Base-by-base conservation (phyloP, 2,113 vertebrate species). In the Cynopterus brachyotis region DNA sequence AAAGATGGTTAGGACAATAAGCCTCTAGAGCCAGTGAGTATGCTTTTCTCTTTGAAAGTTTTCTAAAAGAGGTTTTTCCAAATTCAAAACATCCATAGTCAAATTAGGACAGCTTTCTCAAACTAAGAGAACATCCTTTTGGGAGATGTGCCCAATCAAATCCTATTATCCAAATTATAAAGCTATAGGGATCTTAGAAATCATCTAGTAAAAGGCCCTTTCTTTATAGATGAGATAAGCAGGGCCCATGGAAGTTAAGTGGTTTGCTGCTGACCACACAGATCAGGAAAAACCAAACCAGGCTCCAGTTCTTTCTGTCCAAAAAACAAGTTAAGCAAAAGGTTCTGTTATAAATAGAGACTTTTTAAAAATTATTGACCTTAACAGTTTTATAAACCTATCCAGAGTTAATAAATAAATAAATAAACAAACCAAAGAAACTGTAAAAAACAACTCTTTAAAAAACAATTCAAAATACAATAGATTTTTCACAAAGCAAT, bases 381-480 rank as follows among this genome's bases (percentile, higher is more conserved):
- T 82, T 67, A 67, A 82, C 53, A 82, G 17, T 93, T 93, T 94
- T 73, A 53, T 53, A 92, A 91, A 89, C 67, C 50, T 72, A 82
- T 26, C 67, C 9, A 42, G 15, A 84, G 24, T n/a, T 50, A 50
- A 50, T 1, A 50, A 50, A 50, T 50, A 50, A 50, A 50, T 50
- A 50, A 16, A 50, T 50, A 60, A 9, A 47, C 28, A 60, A 75
- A 45, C 24, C 64, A 55, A 59, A 76, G 24, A 90, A 84, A 81
- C 75, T n/a, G 4, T 40, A 91, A 64, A 80, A 64, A 32, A 72
- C 19, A 76, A 55, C 19, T 89, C 70, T 66, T 91, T 53, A 37
- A 95, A 94, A 92, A 95, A 73, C 19, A 88, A 84, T 78, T 76
- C 12, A 92, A 73, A 32, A 73, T 95, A 50, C 28, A 93, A 82